Conservation (phyloP, 2,888 invertebrate genomes). For the Griposia aprilina region DNA sequence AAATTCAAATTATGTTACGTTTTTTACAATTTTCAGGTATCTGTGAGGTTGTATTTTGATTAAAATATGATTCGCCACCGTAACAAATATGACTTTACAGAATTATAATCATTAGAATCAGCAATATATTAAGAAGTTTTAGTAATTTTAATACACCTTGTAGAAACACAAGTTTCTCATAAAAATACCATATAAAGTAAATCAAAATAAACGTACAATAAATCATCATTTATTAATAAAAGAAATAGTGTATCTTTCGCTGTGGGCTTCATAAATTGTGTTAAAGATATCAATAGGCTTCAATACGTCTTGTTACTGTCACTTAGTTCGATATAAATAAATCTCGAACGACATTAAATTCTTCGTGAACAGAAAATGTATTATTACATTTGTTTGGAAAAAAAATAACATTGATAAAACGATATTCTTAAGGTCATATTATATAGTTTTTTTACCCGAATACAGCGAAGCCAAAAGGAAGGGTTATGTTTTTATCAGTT, state of each 20-base stretch:
- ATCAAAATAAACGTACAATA: conserved; percentile 21
- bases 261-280: conserved; percentile 47
- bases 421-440: neutral
- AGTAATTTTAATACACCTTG: neutral
- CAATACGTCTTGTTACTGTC: conserved; percentile 45
- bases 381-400: conserved; percentile 24
- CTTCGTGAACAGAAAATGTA: conserved; percentile 25
- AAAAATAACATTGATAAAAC: conserved; percentile 16
- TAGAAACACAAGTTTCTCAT: neutral
- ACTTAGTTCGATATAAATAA: conserved; percentile 48
- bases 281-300: conserved; percentile 32
- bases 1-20: no score
- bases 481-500: no score
- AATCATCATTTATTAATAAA: conserved; percentile 27
- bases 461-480: no score
- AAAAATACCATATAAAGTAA: neutral
- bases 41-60: no score
- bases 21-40: no score
- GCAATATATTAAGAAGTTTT: no score
- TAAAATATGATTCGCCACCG: no score
- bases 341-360: conserved; percentile 30
- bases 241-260: conserved; percentile 34
- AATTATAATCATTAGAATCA: no score
- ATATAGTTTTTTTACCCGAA: neutral
- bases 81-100: no score